Conservation (phyloP, 1,140 invertebrate species). For the Thalassaphorura encarpata region DNA sequence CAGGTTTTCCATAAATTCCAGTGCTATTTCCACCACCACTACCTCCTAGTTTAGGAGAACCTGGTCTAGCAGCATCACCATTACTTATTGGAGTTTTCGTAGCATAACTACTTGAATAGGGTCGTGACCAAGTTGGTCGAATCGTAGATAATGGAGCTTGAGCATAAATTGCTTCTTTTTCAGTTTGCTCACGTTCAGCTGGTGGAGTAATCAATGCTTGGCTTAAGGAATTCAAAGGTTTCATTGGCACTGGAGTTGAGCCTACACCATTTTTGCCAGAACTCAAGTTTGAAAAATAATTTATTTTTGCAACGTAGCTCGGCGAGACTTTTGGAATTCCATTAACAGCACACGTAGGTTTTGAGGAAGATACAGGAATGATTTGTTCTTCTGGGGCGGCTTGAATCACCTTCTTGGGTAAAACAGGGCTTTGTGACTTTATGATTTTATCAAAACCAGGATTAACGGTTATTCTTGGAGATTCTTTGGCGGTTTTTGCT, state of each 20-base stretch:
- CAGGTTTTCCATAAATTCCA: conserved; percentile 26
- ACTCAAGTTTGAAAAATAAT: conserved; percentile 29
- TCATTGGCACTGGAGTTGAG: conserved; percentile 15
- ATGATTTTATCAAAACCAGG: not conserved
- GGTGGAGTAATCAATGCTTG: conserved; percentile 5
- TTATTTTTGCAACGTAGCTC: conserved; percentile 32
- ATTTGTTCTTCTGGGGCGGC: not conserved
- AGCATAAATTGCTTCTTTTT: conserved; percentile 27
- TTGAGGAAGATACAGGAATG: not conserved
- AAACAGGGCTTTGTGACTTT: not conserved
- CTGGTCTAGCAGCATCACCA: conserved; percentile 4
- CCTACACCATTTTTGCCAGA: not conserved
- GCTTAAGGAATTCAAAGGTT: conserved; percentile 26
- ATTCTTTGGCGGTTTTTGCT: not conserved
- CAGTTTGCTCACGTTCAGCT: conserved; percentile 7
- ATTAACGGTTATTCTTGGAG: not conserved
- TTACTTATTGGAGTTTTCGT: conserved; percentile 9
- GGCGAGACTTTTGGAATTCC: conserved; percentile 29
- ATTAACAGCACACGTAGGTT: conserved; percentile 32
- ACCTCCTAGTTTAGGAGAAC: not conserved
- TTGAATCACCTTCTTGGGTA: not conserved
- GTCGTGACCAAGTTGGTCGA: conserved; percentile 22
- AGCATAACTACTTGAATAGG: conserved; percentile 18
- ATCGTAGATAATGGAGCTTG: conserved; percentile 28
- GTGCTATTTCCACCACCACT: conserved; percentile 13